Base-by-base conservation (phyloP, 92 coral and sea anemone species). In the Metridium senile region DNA sequence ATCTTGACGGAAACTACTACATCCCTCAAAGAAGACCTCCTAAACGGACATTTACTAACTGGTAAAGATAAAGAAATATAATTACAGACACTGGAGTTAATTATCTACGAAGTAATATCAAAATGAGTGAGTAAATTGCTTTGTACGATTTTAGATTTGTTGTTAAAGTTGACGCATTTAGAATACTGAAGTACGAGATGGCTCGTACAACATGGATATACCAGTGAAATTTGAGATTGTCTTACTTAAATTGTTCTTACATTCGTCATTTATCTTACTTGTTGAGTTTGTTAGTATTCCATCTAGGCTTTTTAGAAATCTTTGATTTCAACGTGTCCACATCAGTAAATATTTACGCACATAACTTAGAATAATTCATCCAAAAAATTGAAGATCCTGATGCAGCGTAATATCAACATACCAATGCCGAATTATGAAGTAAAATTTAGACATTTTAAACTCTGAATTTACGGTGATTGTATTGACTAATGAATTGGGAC, bases 311-410 rank as follows among this genome's bases (percentile, higher is more conserved):
- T 32, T 8, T n/a, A 33, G 68, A 58, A 35, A 29, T 17, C 77
- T 57, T 73, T 43, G 78, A 34, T 73, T 73, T 53, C 7, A 20
- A 33, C 58, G 68, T 1, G 66, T 9, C 66, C 23, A 17, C 22
- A 11, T 57, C 21, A 19, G 30, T 31, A 73, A 73, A 58, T 73
- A 73, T 58, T 73, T 32, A 34, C 54, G 56, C 2, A 73, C 58
- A 73, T 73, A 58, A 57, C 78, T 73, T 35, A 29, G 57, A 73
- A 33, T 33, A 73, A 73, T 73, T 73, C 68, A 73, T 73, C 78
- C 76, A 57, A 31, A 23, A 73, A 73, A 57, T 73, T 67, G 52
- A 73, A 3, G 11, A 27, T 57, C 28, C 34, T 39, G 49, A 6
- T 39, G 6, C 49, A 39, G 13, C 49, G 49, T 39, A 39, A 4